Conservation (phyloP, 2,113 vertebrate genomes). For the Mormyrus iriodes region DNA sequence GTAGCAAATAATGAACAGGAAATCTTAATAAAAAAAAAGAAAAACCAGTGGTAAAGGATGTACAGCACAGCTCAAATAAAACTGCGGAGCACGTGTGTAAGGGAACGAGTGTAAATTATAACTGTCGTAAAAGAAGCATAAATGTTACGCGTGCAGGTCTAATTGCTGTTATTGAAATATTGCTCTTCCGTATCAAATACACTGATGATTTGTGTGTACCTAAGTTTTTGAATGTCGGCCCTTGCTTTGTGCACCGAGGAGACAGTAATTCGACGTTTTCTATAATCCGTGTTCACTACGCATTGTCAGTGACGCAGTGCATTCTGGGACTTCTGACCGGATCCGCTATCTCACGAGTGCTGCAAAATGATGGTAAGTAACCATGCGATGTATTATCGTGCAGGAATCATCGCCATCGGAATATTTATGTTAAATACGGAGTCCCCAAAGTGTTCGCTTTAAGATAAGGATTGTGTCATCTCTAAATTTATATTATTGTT, state of each 20-base stretch:
- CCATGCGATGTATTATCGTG: background rate
- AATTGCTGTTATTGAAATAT: background rate
- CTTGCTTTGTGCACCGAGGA: background rate
- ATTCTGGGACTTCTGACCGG: conserved; percentile 13
- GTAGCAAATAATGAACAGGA: no score
- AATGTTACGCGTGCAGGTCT: background rate
- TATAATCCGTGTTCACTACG: background rate
- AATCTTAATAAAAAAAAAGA: no score
- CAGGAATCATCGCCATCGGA: conserved; percentile 10
- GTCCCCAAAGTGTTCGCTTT: background rate
- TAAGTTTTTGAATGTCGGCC: background rate
- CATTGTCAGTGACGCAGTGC: conserved; percentile 8
- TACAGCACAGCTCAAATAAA: background rate
- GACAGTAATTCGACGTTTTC: background rate
- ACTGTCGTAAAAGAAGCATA: no score
- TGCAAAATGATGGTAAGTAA: conserved; percentile 26
- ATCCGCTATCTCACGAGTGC: background rate
- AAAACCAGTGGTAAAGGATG: no score
- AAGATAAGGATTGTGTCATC: background rate
- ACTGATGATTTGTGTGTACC: background rate
- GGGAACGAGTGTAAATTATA: background rate
- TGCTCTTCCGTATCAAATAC: background rate
- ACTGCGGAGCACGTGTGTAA: no score
- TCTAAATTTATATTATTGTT: background rate
- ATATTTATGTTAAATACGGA: background rate